Evolutionary conservation across 2,888 invertebrate genomes (phyloP).

Genomic region (Dolichomitus sp.): DNA sequence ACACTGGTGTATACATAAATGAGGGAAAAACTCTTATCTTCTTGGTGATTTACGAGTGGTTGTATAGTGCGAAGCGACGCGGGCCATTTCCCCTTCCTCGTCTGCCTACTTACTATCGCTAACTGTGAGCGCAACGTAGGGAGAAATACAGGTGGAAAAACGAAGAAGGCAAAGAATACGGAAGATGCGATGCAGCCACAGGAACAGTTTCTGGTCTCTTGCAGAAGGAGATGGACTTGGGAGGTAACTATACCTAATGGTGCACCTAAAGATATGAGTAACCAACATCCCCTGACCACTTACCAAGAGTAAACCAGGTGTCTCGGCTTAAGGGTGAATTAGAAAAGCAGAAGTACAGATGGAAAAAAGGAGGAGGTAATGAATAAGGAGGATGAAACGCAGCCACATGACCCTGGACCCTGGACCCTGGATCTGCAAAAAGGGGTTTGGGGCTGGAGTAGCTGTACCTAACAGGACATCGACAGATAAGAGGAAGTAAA

Average conservation of each 20-base stretch:
- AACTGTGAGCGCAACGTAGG: conserved; percentile 18
- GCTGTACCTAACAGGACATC: no score
- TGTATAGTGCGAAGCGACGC: conserved; percentile 50
- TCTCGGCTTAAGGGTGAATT: conserved; percentile 29
- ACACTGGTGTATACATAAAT: conserved; percentile 52
- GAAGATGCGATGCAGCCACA: conserved; percentile 14
- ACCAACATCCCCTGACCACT: conserved; percentile 41
- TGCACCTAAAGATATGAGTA: conserved; percentile 29
- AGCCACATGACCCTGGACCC: no score
- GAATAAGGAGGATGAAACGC: no score
- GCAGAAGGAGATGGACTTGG: background rate
- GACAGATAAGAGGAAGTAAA: no score
- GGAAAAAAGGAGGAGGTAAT: no score
- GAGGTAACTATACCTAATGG: conserved; percentile 14
- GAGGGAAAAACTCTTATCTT: conserved; percentile 72
- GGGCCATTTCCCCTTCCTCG: conserved; percentile 62
- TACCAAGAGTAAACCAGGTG: conserved; percentile 20
- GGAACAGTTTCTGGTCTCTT: conserved; percentile 12
- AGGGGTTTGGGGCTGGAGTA: no score
- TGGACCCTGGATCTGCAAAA: no score
- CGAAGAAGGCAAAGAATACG: conserved; percentile 16
- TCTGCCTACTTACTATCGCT: conserved; percentile 57
- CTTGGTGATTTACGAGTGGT: conserved; percentile 70
- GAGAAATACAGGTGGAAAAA: conserved; percentile 22
- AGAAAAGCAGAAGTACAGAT: conserved; percentile 10